Evolutionary conservation across 2,888 invertebrate genomes (phyloP).

Genomic region (Pyrochroa serraticornis): DNA sequence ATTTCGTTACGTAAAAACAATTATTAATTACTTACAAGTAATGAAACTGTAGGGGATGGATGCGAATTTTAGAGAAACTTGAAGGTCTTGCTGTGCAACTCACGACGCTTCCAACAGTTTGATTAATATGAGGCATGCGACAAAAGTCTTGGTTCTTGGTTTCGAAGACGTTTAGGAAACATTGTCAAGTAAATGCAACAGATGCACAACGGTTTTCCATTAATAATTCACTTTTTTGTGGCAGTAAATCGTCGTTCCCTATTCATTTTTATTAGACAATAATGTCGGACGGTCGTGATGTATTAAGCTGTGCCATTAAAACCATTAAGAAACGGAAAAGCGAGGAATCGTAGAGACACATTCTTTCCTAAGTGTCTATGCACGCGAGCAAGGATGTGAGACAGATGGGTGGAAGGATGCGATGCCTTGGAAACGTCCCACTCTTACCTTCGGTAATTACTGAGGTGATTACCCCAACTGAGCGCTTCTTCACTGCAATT

Average conservation of each 20-base stretch:
- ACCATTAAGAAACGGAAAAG: conserved; percentile 18
- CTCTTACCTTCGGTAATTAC: conserved; percentile 28
- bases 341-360: conserved; percentile 18
- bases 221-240: conserved; percentile 4
- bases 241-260: conserved; percentile 8
- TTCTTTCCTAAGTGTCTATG: conserved; percentile 6
- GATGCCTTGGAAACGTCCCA: conserved; percentile 19
- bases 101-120: no score
- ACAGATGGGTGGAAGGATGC: conserved; percentile 21
- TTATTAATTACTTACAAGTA: no score
- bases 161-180: no score
- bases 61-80: no score
- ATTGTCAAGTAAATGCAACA: not conserved
- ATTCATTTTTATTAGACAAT: conserved; percentile 21
- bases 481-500: conserved; percentile 30
- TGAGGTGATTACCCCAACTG: conserved; percentile 29
- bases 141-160: no score
- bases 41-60: no score
- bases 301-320: conserved; percentile 26
- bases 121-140: no score
- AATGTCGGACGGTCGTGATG: conserved; percentile 20
- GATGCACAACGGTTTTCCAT: conserved; percentile 3
- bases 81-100: no score
- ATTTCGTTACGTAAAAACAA: no score
- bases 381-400: conserved; percentile 9